phyloP scores from a whole-genome alignment of 2,797 vertebrate genomes.

The Scomberomorus guttatus region DNA sequence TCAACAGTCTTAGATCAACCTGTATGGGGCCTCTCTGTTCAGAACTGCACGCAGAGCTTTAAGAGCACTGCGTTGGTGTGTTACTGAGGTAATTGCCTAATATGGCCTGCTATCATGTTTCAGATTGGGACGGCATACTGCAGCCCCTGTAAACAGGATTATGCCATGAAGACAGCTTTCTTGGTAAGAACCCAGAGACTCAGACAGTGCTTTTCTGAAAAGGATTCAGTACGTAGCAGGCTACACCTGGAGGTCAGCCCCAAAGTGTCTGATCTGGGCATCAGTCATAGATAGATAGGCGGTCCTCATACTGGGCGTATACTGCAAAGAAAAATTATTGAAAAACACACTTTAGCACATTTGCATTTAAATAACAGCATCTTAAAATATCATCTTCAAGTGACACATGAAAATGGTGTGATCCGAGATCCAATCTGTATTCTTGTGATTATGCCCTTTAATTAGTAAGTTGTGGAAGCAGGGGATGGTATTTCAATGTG shows the following conservation, averaged over 20 bases:
- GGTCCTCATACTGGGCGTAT: constrained; percentile 96
- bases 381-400: not conserved
- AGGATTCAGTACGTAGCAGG: constrained; percentile 22
- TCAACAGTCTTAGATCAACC: constrained; percentile 39
- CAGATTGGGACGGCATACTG: constrained; percentile 42
- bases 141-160: constrained; percentile 66
- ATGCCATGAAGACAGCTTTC: constrained; percentile 50
- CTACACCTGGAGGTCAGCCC: constrained; percentile 90
- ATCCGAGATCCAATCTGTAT: constrained; percentile 16
- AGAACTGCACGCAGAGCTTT: constrained; percentile 57
- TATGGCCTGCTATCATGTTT: constrained; percentile 60
- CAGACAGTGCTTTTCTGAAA: constrained; percentile 50
- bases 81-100: constrained; percentile 49
- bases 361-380: constrained; percentile 16
- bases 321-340: constrained; percentile 81
- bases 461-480: constrained; percentile 19
- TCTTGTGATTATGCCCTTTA: constrained; percentile 34
- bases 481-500: constrained; percentile 2
- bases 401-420: constrained; percentile 15
- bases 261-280: constrained; percentile 88
- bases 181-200: constrained; percentile 48
- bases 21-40: constrained; percentile 23
- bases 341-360: constrained; percentile 33
- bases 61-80: constrained; percentile 37
- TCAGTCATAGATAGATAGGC: constrained; percentile 96